Evolutionary conservation across 2,888 invertebrate genomes (phyloP).

Genomic region (Andricus curvator): DNA sequence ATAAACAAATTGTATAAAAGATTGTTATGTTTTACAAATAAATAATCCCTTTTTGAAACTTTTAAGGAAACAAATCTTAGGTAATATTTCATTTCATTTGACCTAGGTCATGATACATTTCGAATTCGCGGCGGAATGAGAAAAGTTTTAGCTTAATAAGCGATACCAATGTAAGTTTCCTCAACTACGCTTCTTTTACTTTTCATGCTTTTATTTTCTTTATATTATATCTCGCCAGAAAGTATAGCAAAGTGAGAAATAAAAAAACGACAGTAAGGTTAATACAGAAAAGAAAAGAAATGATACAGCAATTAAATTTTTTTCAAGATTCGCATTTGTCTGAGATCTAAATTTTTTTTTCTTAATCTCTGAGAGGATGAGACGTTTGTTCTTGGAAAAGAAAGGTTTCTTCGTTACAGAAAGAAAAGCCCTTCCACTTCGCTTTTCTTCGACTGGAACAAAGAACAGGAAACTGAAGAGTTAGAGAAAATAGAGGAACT

Average conservation of each 20-base stretch:
- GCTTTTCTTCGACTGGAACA: background rate
- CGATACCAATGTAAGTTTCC: slow-evolving; percentile 57
- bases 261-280: background rate
- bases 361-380: background rate
- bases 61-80: background rate
- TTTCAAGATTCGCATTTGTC: slow-evolving; percentile 8
- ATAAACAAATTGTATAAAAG: no score
- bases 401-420: slow-evolving; percentile 4
- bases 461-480: background rate
- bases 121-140: slow-evolving; percentile 68
- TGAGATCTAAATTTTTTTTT: slow-evolving; percentile 9
- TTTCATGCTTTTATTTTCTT: slow-evolving; percentile 43
- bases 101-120: slow-evolving; percentile 57
- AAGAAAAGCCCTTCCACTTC: background rate
- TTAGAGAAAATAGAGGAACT: background rate
- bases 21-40: background rate
- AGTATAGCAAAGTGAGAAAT: slow-evolving; percentile 20
- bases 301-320: background rate
- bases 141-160: slow-evolving; percentile 74
- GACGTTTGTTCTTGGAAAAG: background rate
- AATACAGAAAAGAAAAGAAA: background rate
- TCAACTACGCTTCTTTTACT: slow-evolving; percentile 38
- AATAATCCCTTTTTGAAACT: background rate
- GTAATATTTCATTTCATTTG: slow-evolving; percentile 51
- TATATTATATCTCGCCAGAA: slow-evolving; percentile 32